Evolutionary conservation across 2,888 invertebrate species (phyloP).

Genomic region (Caenorhabditis imperialis): DNA sequence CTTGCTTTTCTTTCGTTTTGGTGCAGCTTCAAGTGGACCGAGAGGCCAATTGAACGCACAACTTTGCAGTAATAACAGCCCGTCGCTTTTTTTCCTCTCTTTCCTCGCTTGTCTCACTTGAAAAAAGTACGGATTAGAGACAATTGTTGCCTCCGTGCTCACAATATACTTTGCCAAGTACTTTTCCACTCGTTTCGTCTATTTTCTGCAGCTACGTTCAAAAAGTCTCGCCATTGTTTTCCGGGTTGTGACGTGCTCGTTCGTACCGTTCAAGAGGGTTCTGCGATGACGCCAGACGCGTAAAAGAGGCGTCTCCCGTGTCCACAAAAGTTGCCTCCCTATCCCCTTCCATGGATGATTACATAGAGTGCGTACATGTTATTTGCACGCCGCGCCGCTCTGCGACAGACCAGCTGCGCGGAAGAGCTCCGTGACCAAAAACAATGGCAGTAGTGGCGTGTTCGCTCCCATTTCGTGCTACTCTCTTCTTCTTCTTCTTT

Average conservation of each 20-base stretch:
- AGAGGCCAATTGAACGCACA: slow-evolving; percentile 49
- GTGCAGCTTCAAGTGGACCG: slow-evolving; percentile 49
- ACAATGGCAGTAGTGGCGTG: slow-evolving; percentile 31
- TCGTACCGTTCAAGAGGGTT: slow-evolving; percentile 35
- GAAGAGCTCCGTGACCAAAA: slow-evolving; percentile 28
- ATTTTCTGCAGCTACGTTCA: slow-evolving; percentile 1
- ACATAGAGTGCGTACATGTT: slow-evolving; percentile 35
- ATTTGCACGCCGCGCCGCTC: slow-evolving; percentile 46
- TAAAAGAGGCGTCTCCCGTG: slow-evolving; percentile 14
- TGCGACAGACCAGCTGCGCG: slow-evolving; percentile 30
- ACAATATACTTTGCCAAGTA: slow-evolving; percentile 29
- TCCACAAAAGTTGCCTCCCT: slow-evolving; percentile 7
- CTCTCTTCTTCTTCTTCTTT: slow-evolving; percentile 2
- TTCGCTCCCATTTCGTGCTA: slow-evolving; percentile 11
- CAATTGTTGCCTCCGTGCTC: slow-evolving; percentile 1
- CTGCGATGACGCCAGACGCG: slow-evolving; percentile 35
- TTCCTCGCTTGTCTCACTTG: slow-evolving; percentile 20
- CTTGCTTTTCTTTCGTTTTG: slow-evolving; percentile 13
- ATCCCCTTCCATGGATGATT: slow-evolving; percentile 37
- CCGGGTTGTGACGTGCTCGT: slow-evolving; percentile 36
- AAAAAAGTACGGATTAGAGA: slow-evolving; percentile 31
- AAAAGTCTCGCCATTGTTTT: slow-evolving; percentile 26
- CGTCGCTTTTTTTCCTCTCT: slow-evolving; percentile 12
- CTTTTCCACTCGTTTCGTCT: slow-evolving; percentile 12
- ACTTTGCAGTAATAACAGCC: slow-evolving; percentile 48